phyloP scores from a whole-genome alignment of 2,113 vertebrate species.

The Mohoua ochrocephala region DNA sequence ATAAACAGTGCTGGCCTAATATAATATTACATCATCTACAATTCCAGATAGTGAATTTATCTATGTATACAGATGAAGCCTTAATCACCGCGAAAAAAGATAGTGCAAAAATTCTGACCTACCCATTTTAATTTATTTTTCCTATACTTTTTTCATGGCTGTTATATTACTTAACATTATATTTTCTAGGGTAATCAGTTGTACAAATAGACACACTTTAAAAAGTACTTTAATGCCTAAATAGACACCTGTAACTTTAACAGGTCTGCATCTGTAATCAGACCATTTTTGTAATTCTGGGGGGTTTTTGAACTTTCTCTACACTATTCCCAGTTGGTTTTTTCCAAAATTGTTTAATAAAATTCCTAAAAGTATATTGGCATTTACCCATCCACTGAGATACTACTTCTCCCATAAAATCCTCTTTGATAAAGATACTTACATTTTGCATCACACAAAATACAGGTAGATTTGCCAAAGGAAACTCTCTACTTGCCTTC shows the following conservation, averaged over 20 bases:
- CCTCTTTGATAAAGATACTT: not conserved
- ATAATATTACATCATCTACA: not conserved
- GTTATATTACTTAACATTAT: not conserved
- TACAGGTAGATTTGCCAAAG: not conserved
- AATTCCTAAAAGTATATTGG: not conserved
- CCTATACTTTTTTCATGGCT: not conserved
- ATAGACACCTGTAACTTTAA: not conserved
- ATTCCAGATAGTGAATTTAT: not conserved
- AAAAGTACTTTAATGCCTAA: not conserved
- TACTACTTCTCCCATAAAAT: not conserved
- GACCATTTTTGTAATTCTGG: not conserved
- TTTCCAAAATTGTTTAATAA: not conserved
- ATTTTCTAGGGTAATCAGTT: not conserved
- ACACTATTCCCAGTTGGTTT: not conserved
- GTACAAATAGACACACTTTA: not conserved
- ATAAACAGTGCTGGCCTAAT: not conserved
- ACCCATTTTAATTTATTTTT: not conserved
- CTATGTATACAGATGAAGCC: not conserved
- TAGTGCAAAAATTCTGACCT: not conserved
- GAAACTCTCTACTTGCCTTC: not conserved
- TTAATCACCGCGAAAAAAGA: not conserved
- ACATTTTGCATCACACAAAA: not conserved
- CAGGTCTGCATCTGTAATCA: not conserved
- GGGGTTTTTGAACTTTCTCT: not conserved
- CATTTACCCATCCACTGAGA: not conserved